Conservation (phyloP, 1,140 invertebrate species). For the Cephus cinctus region DNA sequence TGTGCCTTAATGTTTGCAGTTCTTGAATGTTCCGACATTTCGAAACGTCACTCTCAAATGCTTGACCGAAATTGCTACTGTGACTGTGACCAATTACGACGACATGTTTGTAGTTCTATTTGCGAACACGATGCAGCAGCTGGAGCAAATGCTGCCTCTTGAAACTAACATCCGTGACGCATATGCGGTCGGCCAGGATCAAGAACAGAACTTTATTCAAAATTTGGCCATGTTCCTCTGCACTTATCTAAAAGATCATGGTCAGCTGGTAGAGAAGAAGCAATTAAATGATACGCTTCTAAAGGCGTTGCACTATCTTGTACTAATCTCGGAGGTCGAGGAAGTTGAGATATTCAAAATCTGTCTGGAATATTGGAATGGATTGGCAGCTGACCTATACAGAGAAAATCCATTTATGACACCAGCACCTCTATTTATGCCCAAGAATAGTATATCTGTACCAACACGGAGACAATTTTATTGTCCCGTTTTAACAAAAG, state of each 20-base stretch:
- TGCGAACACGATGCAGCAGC: slow-evolving; percentile 85
- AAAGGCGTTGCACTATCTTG: slow-evolving; percentile 89
- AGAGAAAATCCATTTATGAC: slow-evolving; percentile 65
- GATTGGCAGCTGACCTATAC: slow-evolving; percentile 88
- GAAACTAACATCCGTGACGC: slow-evolving; percentile 91
- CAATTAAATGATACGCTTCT: slow-evolving; percentile 70
- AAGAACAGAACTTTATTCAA: slow-evolving; percentile 99
- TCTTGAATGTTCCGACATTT: slow-evolving; percentile 96
- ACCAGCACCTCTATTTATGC: slow-evolving; percentile 43
- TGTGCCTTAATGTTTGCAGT: slow-evolving; percentile 60
- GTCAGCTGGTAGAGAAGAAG: slow-evolving; percentile 80
- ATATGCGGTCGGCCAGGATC: slow-evolving; percentile 89
- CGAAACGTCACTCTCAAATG: slow-evolving; percentile 98
- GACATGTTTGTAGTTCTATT: slow-evolving; percentile 89
- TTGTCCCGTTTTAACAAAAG: slow-evolving; percentile 79
- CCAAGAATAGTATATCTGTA: slow-evolving; percentile 44
- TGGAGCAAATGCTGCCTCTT: slow-evolving; percentile 88
- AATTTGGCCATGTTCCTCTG: slow-evolving; percentile 97
- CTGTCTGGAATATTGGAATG: slow-evolving; percentile 99
- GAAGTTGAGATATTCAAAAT: slow-evolving; percentile 99
- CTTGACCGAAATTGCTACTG: slow-evolving; percentile 95
- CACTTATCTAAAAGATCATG: slow-evolving; percentile 96
- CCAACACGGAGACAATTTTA: slow-evolving; percentile 70
- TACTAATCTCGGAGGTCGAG: slow-evolving; percentile 97
- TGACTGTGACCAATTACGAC: slow-evolving; percentile 86